phyloP scores from a whole-genome alignment of 2,888 invertebrate genomes.

The Calameuta idolon region DNA sequence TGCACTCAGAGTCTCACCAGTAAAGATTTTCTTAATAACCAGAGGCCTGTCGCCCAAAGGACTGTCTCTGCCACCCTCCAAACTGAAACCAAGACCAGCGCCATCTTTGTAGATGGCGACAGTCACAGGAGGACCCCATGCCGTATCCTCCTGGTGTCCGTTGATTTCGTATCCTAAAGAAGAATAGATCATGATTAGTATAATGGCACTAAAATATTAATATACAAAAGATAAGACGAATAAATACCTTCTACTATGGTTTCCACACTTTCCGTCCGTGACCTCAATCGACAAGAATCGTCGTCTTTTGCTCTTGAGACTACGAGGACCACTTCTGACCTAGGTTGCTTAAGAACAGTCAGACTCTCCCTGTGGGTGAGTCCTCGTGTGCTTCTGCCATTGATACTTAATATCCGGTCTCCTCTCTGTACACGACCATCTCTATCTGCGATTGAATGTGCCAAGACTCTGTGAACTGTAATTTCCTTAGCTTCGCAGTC shows the following conservation, averaged over 20 bases:
- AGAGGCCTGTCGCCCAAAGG: conserved; percentile 90
- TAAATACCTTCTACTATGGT: conserved; percentile 61
- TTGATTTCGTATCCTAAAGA: conserved; percentile 57
- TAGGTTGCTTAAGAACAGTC: conserved; percentile 84
- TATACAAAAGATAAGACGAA: neutral
- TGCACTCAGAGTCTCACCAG: conserved; percentile 73
- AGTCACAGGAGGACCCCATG: conserved; percentile 71
- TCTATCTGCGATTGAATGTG: conserved; percentile 87
- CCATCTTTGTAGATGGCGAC: conserved; percentile 79
- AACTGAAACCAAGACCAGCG: conserved; percentile 92
- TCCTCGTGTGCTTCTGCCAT: conserved; percentile 85
- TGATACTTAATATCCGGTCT: conserved; percentile 89
- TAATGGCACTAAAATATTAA: neutral
- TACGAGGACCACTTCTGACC: conserved; percentile 83
- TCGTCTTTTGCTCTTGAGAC: conserved; percentile 71
- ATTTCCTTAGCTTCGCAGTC: conserved; percentile 94
- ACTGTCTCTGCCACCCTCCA: conserved; percentile 94
- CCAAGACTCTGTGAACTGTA: conserved; percentile 88
- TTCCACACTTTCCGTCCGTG: conserved; percentile 60
- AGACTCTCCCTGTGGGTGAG: conserved; percentile 90
- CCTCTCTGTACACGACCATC: conserved; percentile 89
- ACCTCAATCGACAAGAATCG: conserved; percentile 45
- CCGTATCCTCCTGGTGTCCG: conserved; percentile 62
- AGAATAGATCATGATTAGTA: neutral
- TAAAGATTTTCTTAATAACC: conserved; percentile 92